Conservation (phyloP, 2,113 vertebrate species). For the Xyrauchen texanus region DNA sequence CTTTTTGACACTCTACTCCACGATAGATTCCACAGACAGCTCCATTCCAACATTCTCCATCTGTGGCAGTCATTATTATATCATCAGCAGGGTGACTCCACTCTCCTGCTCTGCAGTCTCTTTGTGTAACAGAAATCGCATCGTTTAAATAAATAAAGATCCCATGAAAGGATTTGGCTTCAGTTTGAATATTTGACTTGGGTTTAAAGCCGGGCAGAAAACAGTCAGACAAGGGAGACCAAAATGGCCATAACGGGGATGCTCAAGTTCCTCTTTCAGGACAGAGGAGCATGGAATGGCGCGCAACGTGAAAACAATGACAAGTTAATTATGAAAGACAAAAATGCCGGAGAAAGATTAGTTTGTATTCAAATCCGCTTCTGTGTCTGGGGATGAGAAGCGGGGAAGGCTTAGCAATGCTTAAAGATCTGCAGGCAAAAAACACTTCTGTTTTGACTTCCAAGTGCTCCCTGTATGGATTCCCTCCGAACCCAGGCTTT, state of each 20-base stretch:
- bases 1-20: slow-evolving; percentile 72
- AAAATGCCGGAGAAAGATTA: slow-evolving; percentile 48
- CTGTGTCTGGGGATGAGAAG: slow-evolving; percentile 51
- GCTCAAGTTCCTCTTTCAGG: slow-evolving; percentile 35
- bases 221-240: background rate
- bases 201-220: background rate
- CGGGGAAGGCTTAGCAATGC: slow-evolving; percentile 40
- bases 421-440: slow-evolving; percentile 43
- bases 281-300: slow-evolving; percentile 36
- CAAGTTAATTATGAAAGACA: slow-evolving; percentile 55
- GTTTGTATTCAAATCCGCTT: slow-evolving; percentile 55
- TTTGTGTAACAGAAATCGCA: slow-evolving; percentile 35
- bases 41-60: slow-evolving; percentile 70
- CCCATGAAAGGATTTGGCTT: slow-evolving; percentile 16
- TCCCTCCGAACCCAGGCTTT: slow-evolving; percentile 64
- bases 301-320: slow-evolving; percentile 48
- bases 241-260: slow-evolving; percentile 39
- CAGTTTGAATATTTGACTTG: slow-evolving; percentile 16
- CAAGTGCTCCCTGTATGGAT: slow-evolving; percentile 63
- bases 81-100: slow-evolving; percentile 30
- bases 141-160: slow-evolving; percentile 14
- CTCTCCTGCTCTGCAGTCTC: background rate
- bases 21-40: slow-evolving; percentile 64
- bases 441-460: slow-evolving; percentile 63
- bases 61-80: slow-evolving; percentile 74